phyloP scores from a whole-genome alignment of 2,113 vertebrate species.

The Bagarius yarrelli region DNA sequence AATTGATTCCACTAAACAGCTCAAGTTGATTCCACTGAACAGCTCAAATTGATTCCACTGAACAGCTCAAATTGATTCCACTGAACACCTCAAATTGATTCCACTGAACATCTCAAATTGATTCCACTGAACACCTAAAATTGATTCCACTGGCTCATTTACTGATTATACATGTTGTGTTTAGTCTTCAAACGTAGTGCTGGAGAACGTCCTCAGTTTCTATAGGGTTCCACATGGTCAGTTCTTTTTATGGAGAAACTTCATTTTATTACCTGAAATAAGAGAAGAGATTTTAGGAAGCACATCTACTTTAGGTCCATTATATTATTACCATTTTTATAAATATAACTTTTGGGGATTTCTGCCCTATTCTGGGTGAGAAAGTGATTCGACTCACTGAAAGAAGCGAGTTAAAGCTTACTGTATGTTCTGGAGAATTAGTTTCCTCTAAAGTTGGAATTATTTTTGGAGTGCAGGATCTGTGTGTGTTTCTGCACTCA shows the following conservation, averaged over 20 bases:
- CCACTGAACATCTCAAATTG: too few relatives aligned
- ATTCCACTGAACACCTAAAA: neutral
- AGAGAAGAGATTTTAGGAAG: conserved; percentile 23
- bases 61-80: too few relatives aligned
- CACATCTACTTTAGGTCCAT: neutral
- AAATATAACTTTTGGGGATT: too few relatives aligned
- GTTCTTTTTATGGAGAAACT: conserved; percentile 99
- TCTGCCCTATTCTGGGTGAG: too few relatives aligned
- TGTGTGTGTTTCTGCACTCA: neutral
- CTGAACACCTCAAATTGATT: too few relatives aligned
- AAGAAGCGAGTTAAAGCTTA: neutral
- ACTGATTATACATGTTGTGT: conserved; percentile 45
- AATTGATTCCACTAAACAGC: too few relatives aligned
- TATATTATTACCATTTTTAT: neutral
- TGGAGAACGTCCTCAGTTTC: conserved; percentile 5
- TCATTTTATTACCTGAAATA: conserved; percentile 95
- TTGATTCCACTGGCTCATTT: conserved; percentile 37
- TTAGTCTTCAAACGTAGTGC: conserved; percentile 38
- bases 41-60: too few relatives aligned
- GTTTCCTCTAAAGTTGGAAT: too few relatives aligned
- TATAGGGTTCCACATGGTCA: conserved; percentile 63
- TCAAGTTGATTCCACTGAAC: too few relatives aligned
- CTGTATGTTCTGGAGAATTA: neutral
- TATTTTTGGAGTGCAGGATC: neutral
- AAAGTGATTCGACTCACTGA: neutral